Conservation (phyloP, 2,888 invertebrate genomes). For the Macaria liturata region DNA sequence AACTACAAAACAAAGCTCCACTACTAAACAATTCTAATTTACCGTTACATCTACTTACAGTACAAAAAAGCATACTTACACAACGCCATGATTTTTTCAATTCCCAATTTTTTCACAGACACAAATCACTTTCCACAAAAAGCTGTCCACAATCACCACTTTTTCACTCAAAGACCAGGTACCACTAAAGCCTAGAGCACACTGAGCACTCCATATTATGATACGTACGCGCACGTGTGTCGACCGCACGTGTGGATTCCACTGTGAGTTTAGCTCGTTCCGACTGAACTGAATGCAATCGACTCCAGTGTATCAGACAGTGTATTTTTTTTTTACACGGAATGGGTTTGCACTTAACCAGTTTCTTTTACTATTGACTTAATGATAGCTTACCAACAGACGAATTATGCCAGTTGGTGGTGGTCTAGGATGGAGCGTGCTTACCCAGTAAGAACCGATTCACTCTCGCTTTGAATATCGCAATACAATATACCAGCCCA, state of each 20-base stretch:
- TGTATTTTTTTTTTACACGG: constrained; percentile 14
- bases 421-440: too few relatives aligned
- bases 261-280: constrained; percentile 69
- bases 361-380: too few relatives aligned
- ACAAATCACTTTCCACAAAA: not conserved
- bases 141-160: constrained; percentile 24
- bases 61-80: constrained; percentile 2
- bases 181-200: constrained; percentile 37
- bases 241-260: constrained; percentile 67
- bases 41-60: too few relatives aligned
- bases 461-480: too few relatives aligned
- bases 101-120: constrained; percentile 5
- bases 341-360: too few relatives aligned
- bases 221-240: constrained; percentile 68
- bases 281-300: constrained; percentile 72
- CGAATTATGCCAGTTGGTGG: too few relatives aligned
- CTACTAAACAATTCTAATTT: too few relatives aligned
- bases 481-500: constrained; percentile 54
- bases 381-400: too few relatives aligned
- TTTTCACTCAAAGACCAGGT: constrained; percentile 39
- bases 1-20: too few relatives aligned
- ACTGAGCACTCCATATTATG: constrained; percentile 50
- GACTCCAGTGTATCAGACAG: constrained; percentile 54
- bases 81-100: not conserved
- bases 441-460: too few relatives aligned